Conservation (phyloP, 2,888 invertebrate species). For the Eupithecia subumbrata region DNA sequence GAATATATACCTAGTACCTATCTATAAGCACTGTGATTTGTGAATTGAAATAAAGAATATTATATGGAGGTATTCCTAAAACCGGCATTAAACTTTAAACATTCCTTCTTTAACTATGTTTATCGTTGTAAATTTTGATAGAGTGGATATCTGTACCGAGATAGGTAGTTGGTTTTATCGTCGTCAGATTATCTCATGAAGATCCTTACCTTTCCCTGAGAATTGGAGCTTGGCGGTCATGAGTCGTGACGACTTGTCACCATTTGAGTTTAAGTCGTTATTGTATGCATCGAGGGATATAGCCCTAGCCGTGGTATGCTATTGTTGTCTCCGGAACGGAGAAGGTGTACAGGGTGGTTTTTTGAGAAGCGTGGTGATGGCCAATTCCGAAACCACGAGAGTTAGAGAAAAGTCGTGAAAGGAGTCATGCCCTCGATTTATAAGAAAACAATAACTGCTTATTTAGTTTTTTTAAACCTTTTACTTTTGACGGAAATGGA, state of each 20-base stretch:
- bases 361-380: too few species aligned
- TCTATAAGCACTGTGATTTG: neutral
- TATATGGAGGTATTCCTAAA: neutral
- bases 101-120: neutral
- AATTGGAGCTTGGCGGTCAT: conserved; percentile 42
- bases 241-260: conserved; percentile 20
- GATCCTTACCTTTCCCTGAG: conserved; percentile 25
- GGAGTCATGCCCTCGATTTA: too few species aligned
- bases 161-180: neutral
- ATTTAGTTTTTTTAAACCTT: too few species aligned
- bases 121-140: neutral
- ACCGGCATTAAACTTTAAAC: neutral
- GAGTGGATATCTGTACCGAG: neutral
- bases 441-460: too few species aligned
- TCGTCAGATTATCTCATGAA: neutral
- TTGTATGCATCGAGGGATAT: neutral
- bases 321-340: neutral
- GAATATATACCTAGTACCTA: neutral
- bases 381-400: too few species aligned
- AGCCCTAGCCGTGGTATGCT: neutral
- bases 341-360: too few species aligned
- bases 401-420: too few species aligned
- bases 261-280: neutral
- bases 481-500: too few species aligned
- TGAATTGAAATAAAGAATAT: neutral